Base-by-base conservation (phyloP, 1,140 invertebrate genomes). In the Zaprionus vittiger region DNA sequence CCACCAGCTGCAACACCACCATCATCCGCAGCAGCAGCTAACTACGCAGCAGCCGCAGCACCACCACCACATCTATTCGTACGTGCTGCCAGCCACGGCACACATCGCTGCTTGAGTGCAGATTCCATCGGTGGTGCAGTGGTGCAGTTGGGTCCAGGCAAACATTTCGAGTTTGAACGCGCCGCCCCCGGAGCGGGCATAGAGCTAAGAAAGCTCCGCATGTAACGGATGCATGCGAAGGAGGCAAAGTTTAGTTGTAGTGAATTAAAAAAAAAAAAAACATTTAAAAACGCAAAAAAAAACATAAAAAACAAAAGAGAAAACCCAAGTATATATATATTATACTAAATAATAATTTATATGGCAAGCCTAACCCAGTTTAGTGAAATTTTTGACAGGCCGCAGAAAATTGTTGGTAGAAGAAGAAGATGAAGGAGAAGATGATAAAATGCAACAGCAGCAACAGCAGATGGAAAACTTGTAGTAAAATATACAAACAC, bases 331-430 rank as follows among this genome's bases (percentile, higher is more conserved):
- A 78, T 71, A 82, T 79, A 79, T 75, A 74, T 71, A 75, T 52
- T 55, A 85, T 61, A 66, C 44, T 73, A 82, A 76, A 81, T 80
- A 74, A 56, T 54, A 65, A 71, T 64, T 73, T 60, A 74, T 59
- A 86, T 73, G 69, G 69, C 74, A 81, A 68, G 84, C 79, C 75
- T 82, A 82, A 85, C 79, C 85, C 85, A 90, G 85, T 90, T 90
- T 90, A 90, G 85, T 85, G 77, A 91, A 90, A 90, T 90, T 90
- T 89, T 90, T 90, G 85, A 87, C 73, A 78, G 85, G 76, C 73
- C 70, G 67, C 69, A 64, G 49, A 70, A 59, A 79, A 77, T 71
- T 83, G 73, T 80, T 83, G 69, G 62, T 41, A 59, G 67, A 79
- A 84, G 61, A 73, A 72, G 77, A 78, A 67, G 64, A 69, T 34